Evolutionary conservation across 2,888 invertebrate species (phyloP), one percentile per base, ranked within the genome.

Genomic region (Plemyria rubiginata): DNA sequence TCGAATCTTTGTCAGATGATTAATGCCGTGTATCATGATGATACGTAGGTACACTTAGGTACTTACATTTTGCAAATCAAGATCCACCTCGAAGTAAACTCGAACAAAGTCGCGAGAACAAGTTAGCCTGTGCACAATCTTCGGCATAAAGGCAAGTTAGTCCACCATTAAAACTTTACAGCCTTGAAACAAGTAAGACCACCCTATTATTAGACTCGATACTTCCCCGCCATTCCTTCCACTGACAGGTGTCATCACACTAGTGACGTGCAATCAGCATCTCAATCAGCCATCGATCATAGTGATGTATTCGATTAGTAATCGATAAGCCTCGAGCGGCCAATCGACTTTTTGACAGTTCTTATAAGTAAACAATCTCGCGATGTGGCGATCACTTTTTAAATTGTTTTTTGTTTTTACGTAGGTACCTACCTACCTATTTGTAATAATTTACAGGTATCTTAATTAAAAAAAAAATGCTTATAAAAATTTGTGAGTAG

Each of bases 201-300:
- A 12, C 2, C 15, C 29, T 32, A 16, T 29, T 45, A 54, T 32
- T 50, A 36, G 29, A n/a, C 16, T n/a, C 32, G 22, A 38, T 29
- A 54, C 38, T 46, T 36, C 36, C 38, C 36, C 52, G 29, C 13
- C 48, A 29, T 60, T 56, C 28, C 56, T 11, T 3, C 5, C 15
- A 12, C 32, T 54, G 54, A 36, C 60, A 50, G 54, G 54, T 50
- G 49, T 41, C 54, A 50, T 49, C 48, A 36, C 54, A 41, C 54
- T 32, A 49, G 16, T 43, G 50, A 51, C 16, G 50, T 51, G 54
- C 54, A 50, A 54, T 54, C 54, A 49, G 28, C 56, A 49, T 54
- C 54, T 32, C 54, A 60, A 54, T 60, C 54, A 54, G 54, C 60
- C 32, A 54, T 60, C 54, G 49, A 54, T 60, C 60, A 60, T 48